These are phyloP conservation scores for Garra rufa DNA, from an alignment of 2,113 vertebrate genomes.

Conservation along the genomic window DNA sequence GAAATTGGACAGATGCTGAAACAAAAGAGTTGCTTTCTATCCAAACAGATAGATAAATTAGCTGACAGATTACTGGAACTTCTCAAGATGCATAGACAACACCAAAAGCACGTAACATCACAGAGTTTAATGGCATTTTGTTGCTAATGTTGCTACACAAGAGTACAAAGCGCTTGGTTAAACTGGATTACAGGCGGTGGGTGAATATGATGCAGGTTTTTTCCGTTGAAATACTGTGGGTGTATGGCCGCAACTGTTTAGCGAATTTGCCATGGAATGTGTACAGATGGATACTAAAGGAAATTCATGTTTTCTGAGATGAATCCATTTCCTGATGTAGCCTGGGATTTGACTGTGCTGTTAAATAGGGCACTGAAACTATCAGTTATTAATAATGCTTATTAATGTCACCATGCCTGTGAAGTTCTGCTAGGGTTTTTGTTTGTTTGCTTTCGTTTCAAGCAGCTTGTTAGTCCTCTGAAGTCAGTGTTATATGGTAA, in stretches of 20 bases:
- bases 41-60: not conserved
- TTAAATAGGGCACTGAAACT: slow-evolving; percentile 17
- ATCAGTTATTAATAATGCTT: slow-evolving; percentile 8
- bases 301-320: slow-evolving; percentile 18
- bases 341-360: not conserved
- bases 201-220: not conserved
- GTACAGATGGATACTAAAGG: not conserved
- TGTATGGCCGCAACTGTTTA: not conserved
- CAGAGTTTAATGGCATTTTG: not conserved
- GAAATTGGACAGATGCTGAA: not conserved
- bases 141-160: not conserved
- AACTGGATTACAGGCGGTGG: not conserved
- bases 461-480: not conserved
- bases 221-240: not conserved
- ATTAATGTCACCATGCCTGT: not conserved
- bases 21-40: not conserved
- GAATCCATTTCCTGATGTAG: not conserved
- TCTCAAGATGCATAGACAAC: not conserved
- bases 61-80: not conserved
- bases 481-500: not conserved
- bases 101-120: not conserved
- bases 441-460: not conserved
- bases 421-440: not conserved
- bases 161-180: not conserved
- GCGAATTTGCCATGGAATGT: not conserved